Conservation (phyloP, 2,113 vertebrate species). For the Columbina picui region DNA sequence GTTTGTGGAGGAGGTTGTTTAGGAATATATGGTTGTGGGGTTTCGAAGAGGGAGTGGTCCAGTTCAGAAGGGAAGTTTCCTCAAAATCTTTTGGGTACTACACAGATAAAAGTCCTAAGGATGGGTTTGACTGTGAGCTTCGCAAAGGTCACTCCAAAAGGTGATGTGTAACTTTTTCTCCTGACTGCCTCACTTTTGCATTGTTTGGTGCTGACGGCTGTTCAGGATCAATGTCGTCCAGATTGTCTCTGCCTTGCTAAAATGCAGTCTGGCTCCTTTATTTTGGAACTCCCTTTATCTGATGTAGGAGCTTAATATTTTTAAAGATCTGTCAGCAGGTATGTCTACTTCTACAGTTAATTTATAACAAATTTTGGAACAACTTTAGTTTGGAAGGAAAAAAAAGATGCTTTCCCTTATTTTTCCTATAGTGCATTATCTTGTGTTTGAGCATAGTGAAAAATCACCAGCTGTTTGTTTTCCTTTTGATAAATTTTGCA, state of each 20-base stretch:
- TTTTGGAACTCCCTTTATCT: background rate
- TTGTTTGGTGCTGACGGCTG: background rate
- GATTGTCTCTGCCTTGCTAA: background rate
- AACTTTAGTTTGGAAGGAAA: background rate
- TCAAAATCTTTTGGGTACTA: background rate
- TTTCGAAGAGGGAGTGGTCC: background rate
- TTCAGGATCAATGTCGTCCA: background rate
- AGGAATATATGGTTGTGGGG: background rate
- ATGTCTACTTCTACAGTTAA: background rate
- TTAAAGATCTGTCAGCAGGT: background rate
- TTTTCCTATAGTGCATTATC: background rate
- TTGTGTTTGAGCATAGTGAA: background rate
- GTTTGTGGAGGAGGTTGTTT: background rate
- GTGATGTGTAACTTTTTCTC: background rate
- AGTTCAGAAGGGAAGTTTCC: background rate
- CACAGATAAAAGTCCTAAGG: background rate
- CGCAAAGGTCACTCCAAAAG: background rate
- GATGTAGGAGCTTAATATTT: background rate
- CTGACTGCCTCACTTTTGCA: accelerated
- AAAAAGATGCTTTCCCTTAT: background rate
- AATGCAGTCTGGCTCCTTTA: background rate
- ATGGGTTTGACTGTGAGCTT: background rate
- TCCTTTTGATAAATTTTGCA: background rate
- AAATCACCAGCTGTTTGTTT: background rate
- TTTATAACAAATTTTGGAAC: background rate